These are phyloP conservation scores for Falco punctatus DNA, from an alignment of 2,113 vertebrate genomes.

Conservation along the genomic window DNA sequence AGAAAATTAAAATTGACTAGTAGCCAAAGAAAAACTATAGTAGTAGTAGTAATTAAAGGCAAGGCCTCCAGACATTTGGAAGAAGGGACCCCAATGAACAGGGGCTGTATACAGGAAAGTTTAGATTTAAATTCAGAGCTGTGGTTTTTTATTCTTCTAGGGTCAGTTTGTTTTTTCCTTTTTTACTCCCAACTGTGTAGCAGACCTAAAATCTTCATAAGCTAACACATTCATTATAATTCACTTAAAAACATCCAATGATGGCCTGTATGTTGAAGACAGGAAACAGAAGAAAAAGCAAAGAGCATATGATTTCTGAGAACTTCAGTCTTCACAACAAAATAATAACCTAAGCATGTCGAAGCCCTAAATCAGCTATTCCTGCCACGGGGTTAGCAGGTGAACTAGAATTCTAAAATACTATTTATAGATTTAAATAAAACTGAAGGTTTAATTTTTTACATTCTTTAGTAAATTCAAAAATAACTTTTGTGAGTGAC, in stretches of 20 bases:
- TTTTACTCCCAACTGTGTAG: not conserved
- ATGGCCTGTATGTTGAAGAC: not conserved
- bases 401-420: not conserved
- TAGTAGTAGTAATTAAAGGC: not conserved
- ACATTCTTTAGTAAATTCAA: not conserved
- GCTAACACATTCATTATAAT: slow-evolving; percentile 14
- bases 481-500: not conserved
- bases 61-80: not conserved
- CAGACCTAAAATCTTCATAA: slow-evolving; percentile 23
- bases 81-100: not conserved
- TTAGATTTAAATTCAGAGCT: not conserved
- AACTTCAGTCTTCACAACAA: not conserved
- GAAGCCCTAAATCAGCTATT: not conserved
- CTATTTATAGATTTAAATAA: slow-evolving; percentile 28
- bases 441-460: not conserved
- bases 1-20: not conserved
- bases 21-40: not conserved
- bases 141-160: not conserved
- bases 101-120: not conserved
- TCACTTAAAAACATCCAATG: not conserved
- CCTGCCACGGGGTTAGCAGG: not conserved
- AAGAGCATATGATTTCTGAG: not conserved
- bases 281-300: slow-evolving; percentile 14
- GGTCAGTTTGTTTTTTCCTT: not conserved
- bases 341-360: slow-evolving; percentile 15